phyloP scores from a whole-genome alignment of 2,113 vertebrate genomes.

The Atrichornis clamosus region DNA sequence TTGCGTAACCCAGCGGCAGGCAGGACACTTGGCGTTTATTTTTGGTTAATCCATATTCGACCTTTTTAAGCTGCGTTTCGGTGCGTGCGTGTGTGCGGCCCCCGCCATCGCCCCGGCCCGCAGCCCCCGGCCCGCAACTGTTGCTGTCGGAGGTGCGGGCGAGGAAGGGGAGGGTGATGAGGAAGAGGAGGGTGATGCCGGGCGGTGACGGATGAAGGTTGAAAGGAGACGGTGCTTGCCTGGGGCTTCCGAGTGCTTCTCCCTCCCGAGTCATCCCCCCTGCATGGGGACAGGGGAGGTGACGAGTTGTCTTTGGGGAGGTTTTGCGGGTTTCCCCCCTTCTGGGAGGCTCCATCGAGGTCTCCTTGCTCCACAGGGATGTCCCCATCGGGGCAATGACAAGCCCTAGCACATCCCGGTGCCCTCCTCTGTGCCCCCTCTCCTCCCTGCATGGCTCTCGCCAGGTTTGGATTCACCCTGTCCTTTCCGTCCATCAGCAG shows the following conservation, averaged over 20 bases:
- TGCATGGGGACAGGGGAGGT: background rate
- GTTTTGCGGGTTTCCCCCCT: background rate
- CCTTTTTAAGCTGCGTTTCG: slow-evolving; percentile 34
- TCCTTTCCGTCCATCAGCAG: background rate
- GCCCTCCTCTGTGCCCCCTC: background rate
- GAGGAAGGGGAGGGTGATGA: background rate
- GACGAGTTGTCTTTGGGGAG: background rate
- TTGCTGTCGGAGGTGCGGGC: background rate
- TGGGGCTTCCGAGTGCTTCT: background rate
- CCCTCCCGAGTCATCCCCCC: background rate
- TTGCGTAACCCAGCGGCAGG: slow-evolving; percentile 58
- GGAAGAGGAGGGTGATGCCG: background rate
- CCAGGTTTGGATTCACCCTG: background rate
- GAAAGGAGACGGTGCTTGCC: background rate
- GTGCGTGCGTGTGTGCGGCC: background rate
- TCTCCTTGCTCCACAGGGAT: background rate
- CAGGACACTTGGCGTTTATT: slow-evolving; percentile 47
- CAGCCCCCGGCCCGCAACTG: slow-evolving; percentile 47
- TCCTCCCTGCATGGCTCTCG: rapidly evolving
- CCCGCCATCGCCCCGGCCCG: background rate
- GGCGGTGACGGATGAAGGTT: background rate
- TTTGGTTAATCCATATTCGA: slow-evolving; percentile 53
- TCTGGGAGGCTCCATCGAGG: background rate
- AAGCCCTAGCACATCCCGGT: background rate
- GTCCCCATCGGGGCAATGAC: background rate